These are phyloP conservation scores for Chiridota heheva DNA, from an alignment of 35 echinoderm and acorn worm genomes.

Conservation along the genomic window DNA sequence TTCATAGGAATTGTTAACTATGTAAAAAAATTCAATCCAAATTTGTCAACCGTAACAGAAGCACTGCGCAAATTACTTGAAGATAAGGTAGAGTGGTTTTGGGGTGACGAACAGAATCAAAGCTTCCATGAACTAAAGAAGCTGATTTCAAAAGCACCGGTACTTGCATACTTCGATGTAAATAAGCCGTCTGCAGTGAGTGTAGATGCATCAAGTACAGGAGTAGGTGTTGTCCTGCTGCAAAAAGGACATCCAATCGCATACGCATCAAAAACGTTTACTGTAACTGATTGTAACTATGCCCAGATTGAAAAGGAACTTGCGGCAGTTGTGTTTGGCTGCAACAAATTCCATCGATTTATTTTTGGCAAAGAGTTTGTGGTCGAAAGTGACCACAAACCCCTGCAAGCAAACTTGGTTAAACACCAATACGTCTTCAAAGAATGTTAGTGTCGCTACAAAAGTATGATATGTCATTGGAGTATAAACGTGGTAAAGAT, in stretches of 20 bases:
- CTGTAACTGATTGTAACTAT: not conserved
- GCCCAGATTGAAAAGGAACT: no score
- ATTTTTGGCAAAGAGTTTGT: not conserved
- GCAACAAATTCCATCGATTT: no score
- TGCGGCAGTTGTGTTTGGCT: no score
- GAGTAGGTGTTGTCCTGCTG: conserved; percentile 24
- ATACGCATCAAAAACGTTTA: conserved; percentile 37
- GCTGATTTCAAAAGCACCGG: conserved; percentile 38
- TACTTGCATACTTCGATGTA: conserved; percentile 47
- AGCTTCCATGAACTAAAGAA: conserved; percentile 33
- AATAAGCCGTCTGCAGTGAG: not conserved
- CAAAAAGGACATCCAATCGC: conserved; percentile 40
- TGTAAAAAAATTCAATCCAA: not conserved
- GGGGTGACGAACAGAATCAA: conserved; percentile 2
- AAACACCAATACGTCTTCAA: conserved; percentile 38
- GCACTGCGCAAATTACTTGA: not conserved
- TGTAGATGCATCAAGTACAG: conserved; percentile 14
- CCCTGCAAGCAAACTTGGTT: not conserved
- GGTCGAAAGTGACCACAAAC: not conserved
- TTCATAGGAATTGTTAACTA: conserved; percentile 24
- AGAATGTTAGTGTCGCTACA: conserved; percentile 42
- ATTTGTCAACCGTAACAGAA: not conserved
- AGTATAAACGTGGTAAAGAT: conserved; percentile 50
- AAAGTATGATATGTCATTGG: conserved; percentile 46
- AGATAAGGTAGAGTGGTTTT: not conserved